A percentile compares a stretch with the other conserved stretches of the same genome.
phyloP scores from a whole-genome alignment of 2,113 vertebrate genomes.

The Apodemus speciosus region DNA sequence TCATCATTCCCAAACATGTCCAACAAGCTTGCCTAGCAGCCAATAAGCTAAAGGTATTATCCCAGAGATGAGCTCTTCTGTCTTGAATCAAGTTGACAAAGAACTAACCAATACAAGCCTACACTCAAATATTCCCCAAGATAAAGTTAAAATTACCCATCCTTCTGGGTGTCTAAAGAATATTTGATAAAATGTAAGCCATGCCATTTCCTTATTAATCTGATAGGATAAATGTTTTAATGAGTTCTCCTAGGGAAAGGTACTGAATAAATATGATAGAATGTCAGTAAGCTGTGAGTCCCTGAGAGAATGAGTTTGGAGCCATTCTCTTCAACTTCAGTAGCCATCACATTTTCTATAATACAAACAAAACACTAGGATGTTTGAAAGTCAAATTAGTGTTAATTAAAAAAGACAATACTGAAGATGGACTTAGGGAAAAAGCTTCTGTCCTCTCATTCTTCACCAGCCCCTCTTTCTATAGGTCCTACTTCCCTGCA shows the following conservation, averaged over 20 bases:
- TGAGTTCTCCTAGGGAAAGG: not conserved
- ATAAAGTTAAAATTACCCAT: not conserved
- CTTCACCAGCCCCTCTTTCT: not conserved
- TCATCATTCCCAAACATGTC: not conserved
- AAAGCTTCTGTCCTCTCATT: not conserved
- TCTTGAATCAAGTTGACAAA: not conserved
- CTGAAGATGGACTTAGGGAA: not conserved
- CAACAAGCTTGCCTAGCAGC: not conserved
- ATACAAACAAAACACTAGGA: not conserved
- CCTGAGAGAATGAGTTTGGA: not conserved
- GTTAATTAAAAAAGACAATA: not conserved
- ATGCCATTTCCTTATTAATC: not conserved
- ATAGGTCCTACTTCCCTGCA: not conserved
- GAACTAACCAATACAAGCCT: not conserved
- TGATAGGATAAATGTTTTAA: slow-evolving; percentile 34
- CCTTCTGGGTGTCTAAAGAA: not conserved
- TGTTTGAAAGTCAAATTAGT: not conserved
- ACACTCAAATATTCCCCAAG: not conserved
- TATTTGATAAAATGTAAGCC: not conserved
- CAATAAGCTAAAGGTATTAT: not conserved
- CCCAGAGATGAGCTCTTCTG: not conserved
- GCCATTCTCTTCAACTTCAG: not conserved
- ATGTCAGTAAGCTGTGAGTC: not conserved
- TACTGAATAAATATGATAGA: not conserved
- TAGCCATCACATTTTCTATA: not conserved